Percentiles rank a stretch among this genome's conserved stretches.
phyloP scores from a whole-genome alignment of 1,140 invertebrate species.

The Zophobas morio region DNA sequence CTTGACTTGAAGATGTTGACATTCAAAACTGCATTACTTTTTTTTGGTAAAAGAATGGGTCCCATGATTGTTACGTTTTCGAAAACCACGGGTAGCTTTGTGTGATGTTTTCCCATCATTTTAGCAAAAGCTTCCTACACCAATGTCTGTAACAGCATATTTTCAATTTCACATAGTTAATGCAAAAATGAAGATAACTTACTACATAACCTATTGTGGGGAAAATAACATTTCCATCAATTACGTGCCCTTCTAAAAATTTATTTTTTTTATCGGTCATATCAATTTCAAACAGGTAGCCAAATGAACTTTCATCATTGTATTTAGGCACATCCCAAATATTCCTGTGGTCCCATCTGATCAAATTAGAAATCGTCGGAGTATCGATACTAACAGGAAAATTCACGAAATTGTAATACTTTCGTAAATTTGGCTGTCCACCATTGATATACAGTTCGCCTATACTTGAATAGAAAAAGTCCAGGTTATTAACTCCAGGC shows the following conservation, averaged over 20 bases:
- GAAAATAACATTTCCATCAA: slow-evolving; percentile 70
- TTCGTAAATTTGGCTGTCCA: slow-evolving; percentile 73
- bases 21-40: slow-evolving; percentile 70
- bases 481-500: slow-evolving; percentile 20
- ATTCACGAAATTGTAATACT: slow-evolving; percentile 75
- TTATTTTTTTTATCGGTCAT: slow-evolving; percentile 70
- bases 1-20: slow-evolving; percentile 74
- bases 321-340: slow-evolving; percentile 66
- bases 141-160: slow-evolving; percentile 75
- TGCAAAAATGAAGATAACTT: neutral
- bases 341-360: slow-evolving; percentile 81
- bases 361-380: slow-evolving; percentile 78
- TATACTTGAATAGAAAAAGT: slow-evolving; percentile 34
- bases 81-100: slow-evolving; percentile 77
- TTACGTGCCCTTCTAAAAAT: slow-evolving; percentile 78
- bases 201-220: slow-evolving; percentile 35
- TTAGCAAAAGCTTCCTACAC: slow-evolving; percentile 82
- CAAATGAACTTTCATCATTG: slow-evolving; percentile 47
- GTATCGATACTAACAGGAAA: slow-evolving; percentile 83
- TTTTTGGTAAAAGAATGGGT: slow-evolving; percentile 76
- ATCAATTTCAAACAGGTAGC: slow-evolving; percentile 66
- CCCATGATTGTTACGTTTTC: slow-evolving; percentile 79
- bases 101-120: slow-evolving; percentile 71
- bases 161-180: no score
- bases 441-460: slow-evolving; percentile 78